These are phyloP conservation scores for Panulirus ornatus DNA, from an alignment of 1,140 invertebrate species.

Conservation along the genomic window DNA sequence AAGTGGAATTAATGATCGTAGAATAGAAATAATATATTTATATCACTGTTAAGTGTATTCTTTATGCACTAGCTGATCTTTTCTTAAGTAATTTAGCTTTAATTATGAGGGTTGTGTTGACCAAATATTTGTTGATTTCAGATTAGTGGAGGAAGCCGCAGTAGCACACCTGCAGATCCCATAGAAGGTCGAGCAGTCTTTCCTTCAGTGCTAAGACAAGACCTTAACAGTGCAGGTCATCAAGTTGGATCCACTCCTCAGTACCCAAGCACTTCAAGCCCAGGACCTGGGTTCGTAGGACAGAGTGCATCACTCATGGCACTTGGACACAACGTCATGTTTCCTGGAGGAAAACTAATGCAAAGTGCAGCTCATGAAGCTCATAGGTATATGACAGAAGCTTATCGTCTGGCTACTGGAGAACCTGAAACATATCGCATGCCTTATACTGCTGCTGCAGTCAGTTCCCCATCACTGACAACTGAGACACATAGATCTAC, in stretches of 20 bases:
- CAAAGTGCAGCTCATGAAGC: slow-evolving; percentile 49
- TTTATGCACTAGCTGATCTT: not conserved
- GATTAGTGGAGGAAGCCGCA: slow-evolving; percentile 61
- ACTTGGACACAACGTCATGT: slow-evolving; percentile 68
- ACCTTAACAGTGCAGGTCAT: slow-evolving; percentile 15
- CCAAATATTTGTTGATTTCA: slow-evolving; percentile 19
- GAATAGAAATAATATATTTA: too few relatives aligned
- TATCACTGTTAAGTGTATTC: not conserved
- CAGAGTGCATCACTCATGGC: slow-evolving; percentile 65
- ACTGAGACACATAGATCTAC: slow-evolving; percentile 38
- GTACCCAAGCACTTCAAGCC: slow-evolving; percentile 51
- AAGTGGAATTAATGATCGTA: too few relatives aligned
- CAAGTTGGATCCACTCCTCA: slow-evolving; percentile 40
- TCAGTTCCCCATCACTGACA: slow-evolving; percentile 22
- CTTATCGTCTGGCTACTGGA: slow-evolving; percentile 53
- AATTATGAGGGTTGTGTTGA: not conserved
- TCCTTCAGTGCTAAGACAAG: slow-evolving; percentile 34
- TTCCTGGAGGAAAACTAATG: slow-evolving; percentile 45
- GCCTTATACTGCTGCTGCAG: slow-evolving; percentile 27
- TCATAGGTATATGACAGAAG: slow-evolving; percentile 62
- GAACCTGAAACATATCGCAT: slow-evolving; percentile 42
- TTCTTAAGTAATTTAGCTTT: not conserved
- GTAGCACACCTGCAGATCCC: slow-evolving; percentile 46
- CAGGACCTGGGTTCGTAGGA: slow-evolving; percentile 47
- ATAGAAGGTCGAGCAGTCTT: slow-evolving; percentile 31